Conservation (phyloP, 2,797 vertebrate genomes). For the Gymnodraco acuticeps region DNA sequence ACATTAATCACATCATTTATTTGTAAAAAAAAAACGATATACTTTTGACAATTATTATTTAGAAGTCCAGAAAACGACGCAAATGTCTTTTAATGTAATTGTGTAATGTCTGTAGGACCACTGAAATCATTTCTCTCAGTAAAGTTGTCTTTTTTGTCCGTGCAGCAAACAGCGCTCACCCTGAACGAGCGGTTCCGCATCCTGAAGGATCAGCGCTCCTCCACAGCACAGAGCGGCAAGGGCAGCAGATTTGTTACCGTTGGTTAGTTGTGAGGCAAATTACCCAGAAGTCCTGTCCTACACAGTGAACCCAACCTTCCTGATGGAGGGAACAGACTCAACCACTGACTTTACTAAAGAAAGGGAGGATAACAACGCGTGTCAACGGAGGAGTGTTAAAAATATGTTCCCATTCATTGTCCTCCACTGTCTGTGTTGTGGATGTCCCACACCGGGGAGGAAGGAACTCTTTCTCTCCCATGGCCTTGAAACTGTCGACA, state of each 20-base stretch:
- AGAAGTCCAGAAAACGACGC: too few species aligned
- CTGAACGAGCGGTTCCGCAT: constrained; percentile 96
- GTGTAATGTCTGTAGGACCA: too few species aligned
- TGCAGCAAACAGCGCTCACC: constrained; percentile 92
- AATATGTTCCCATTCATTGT: constrained; percentile 34
- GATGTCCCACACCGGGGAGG: constrained; percentile 34
- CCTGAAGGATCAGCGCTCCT: constrained; percentile 90
- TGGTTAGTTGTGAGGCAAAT: constrained; percentile 79
- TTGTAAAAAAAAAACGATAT: too few species aligned
- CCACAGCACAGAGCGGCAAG: constrained; percentile 86
- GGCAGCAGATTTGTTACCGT: constrained; percentile 95
- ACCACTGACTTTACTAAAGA: constrained; percentile 10
- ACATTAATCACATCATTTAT: too few species aligned
- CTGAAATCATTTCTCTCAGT: neutral
- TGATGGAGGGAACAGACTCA: constrained; percentile 22
- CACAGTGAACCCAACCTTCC: constrained; percentile 28
- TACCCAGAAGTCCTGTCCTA: constrained; percentile 18
- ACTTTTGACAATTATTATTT: too few species aligned
- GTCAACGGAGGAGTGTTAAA: constrained; percentile 37
- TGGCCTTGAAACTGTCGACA: constrained; percentile 41
- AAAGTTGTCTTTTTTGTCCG: neutral
- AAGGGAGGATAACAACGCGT: neutral
- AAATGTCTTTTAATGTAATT: too few species aligned
- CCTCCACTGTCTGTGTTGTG: constrained; percentile 58
- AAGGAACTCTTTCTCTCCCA: neutral